Base-by-base conservation (phyloP, 2,797 vertebrate genomes). In the Melanotaenia parkinsoni region DNA sequence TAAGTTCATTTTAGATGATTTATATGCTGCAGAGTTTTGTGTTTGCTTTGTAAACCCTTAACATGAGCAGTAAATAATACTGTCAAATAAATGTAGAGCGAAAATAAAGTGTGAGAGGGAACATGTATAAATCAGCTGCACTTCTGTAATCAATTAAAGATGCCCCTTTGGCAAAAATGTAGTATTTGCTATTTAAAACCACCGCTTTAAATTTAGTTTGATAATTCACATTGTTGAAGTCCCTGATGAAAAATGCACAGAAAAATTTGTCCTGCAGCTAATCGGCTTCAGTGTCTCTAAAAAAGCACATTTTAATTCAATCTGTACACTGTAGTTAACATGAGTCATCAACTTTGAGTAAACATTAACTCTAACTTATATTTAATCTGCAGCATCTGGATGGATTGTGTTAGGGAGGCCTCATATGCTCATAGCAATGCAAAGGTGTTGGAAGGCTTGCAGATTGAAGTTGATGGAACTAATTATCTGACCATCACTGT, bases 401-500 rank as follows among this genome's bases (percentile, higher is more conserved):
- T 14, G 14, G 28, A 63, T 73, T 43, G 26, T 66, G 37, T 77
- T 45, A 67, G 24, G 65, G 63, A 56, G 59, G 32, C 45, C 60
- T 63, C 67, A 13, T 12, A 53, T 58, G 40, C 58, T 63, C 73
- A 57, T 10, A 58, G 61, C 28, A 47, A 53, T 40, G 35, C n/a
- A 64, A 45, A 77, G 63, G 67, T 67, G 63, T 80, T 82, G 67
- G 62, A 77, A 47, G 74, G 70, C 35, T 53, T 3, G 1, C 76
- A 73, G 74, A 73, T 73, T 67, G 67, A 69, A 80, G 79, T 63
- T 62, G 67, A 82, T 70, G 37, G 73, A 76, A 76, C 22, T 71
- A 65, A 90, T 90, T 83, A 88, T 85, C 88, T 86, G 72, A 57
- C 82, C 75, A 87, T 86, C 53, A 66, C 37, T n/a, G 37, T 58